Evolutionary conservation across 1,140 invertebrate genomes (phyloP), one percentile per base, ranked within the genome.

Genomic region (Brachionus paranguensis): DNA sequence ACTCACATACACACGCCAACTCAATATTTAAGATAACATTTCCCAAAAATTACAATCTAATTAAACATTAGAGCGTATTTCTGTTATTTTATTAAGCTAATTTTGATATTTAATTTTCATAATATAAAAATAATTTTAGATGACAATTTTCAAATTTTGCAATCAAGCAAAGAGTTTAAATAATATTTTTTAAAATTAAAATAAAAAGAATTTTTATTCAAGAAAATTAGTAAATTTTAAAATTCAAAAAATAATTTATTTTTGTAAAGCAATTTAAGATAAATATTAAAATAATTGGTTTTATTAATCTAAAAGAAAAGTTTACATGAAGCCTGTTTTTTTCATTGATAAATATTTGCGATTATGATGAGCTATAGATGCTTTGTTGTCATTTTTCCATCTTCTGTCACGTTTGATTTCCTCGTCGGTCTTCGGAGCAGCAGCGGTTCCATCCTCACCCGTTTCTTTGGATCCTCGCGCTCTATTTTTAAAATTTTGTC

Each of bases 361-460:
- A 47, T 81, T 81, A 64, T 81, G 78, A 65, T 81, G 78, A 64
- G 64, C 78, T 8, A 81, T 47, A 12, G 53, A 64, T 20, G 53
- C 78, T 68, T 81, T 81, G 41, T 81, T 81, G 27, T 81, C 78
- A 64, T 81, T 81, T 64, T 81, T 81, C 78, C 78, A 81, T 33
- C 78, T 24, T 64, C 78, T 27, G 45, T 81, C 78, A 17, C 53
- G 33, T 29, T 68, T 81, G 33, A 81, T 81, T 81, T 81, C 50
- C n/a, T 81, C 78, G 11, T 81, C 64, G 14, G 53, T 81, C 37
- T 81, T 81, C 27, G 37, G 37, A 64, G 20, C 53, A 81, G 41
- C 20, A 12, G 55, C 45, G 4, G 37, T n/a, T 20, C 37, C 78
- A 11, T 81, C 53, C 1, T 29, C n/a, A 3, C 12, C 14, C 8